These are phyloP conservation scores for Artibeus jamaicensis DNA, from an alignment of 2,797 vertebrate genomes.

Conservation along the genomic window DNA sequence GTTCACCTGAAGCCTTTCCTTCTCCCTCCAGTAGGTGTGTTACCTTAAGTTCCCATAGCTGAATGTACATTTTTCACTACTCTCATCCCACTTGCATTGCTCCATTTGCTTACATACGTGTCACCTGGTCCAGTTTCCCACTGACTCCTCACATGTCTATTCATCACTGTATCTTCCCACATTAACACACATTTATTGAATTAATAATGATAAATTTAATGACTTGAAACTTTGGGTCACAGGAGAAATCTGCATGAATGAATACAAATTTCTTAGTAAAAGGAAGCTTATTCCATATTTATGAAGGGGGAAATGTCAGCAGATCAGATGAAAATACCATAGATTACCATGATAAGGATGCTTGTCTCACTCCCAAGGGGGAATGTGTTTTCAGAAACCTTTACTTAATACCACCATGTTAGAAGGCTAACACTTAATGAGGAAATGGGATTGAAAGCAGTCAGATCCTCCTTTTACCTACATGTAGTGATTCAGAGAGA, in stretches of 20 bases:
- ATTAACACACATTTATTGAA: background rate
- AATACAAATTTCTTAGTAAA: background rate
- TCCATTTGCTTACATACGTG: background rate
- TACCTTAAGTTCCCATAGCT: background rate
- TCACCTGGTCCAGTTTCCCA: background rate
- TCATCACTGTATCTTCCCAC: background rate
- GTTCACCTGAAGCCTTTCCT: background rate
- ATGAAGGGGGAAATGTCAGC: background rate
- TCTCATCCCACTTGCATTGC: background rate
- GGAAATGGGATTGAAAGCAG: background rate
- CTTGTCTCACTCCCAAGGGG: background rate
- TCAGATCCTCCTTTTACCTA: background rate
- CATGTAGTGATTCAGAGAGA: background rate
- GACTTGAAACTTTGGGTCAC: background rate
- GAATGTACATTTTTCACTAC: background rate
- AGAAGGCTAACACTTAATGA: background rate
- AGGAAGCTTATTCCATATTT: background rate
- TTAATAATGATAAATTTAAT: background rate
- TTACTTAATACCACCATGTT: background rate
- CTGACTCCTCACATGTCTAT: background rate
- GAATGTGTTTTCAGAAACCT: background rate
- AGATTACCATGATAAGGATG: background rate
- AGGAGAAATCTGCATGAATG: background rate
- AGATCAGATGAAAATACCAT: background rate
- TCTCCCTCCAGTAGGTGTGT: background rate